Conservation (phyloP, 2,797 vertebrate species). For the Schizopygopsis malacanthus region DNA sequence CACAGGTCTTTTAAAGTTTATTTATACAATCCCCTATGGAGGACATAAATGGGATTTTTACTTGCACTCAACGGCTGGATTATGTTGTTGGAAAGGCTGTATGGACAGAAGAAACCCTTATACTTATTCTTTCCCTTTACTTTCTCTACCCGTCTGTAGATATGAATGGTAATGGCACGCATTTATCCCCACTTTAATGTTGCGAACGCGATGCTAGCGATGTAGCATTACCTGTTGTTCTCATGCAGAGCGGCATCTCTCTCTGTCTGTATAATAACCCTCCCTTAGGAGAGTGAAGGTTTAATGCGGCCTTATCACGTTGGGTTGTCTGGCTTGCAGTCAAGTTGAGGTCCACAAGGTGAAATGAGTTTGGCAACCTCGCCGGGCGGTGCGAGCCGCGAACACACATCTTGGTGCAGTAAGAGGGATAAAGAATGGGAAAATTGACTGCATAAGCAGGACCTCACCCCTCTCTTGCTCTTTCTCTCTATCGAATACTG, state of each 20-base stretch:
- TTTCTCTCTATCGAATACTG: slow-evolving; percentile 69
- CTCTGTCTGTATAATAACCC: slow-evolving; percentile 79
- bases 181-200: slow-evolving; percentile 19
- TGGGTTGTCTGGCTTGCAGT: slow-evolving; percentile 81
- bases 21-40: not conserved
- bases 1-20: not conserved
- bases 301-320: slow-evolving; percentile 83
- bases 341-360: slow-evolving; percentile 82
- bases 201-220: slow-evolving; percentile 62
- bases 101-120: not conserved
- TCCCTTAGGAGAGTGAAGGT: slow-evolving; percentile 77
- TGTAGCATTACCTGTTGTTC: slow-evolving; percentile 80
- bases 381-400: slow-evolving; percentile 71
- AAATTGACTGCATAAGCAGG: slow-evolving; percentile 85
- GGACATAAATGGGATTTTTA: not conserved
- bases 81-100: not conserved
- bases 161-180: not conserved
- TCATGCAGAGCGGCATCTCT: slow-evolving; percentile 75
- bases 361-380: slow-evolving; percentile 88
- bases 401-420: slow-evolving; percentile 83
- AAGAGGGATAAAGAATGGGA: slow-evolving; percentile 77
- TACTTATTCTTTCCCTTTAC: not conserved
- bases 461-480: slow-evolving; percentile 73
- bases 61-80: not conserved
- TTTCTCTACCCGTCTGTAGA: slow-evolving; percentile 9